Base-by-base conservation (phyloP, 2,888 invertebrate genomes). In the Pandemis cinnamomeana region DNA sequence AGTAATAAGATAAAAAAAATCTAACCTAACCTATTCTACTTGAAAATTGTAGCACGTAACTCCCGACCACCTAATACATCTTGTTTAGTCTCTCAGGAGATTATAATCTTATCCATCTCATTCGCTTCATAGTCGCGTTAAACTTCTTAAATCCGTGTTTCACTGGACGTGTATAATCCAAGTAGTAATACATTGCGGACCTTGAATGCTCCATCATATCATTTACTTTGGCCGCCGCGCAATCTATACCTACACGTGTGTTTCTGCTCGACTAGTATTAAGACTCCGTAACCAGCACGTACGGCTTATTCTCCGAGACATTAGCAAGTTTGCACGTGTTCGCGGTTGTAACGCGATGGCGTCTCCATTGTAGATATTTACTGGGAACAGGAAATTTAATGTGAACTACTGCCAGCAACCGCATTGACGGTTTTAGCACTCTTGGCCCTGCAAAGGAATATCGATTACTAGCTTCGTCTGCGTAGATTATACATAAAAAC, bases 71-170 rank as follows among this genome's bases (percentile, higher is more conserved):
- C 8, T 55, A 55, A 55, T 20, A 55, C 55, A 55, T 55, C 20
- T 8, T 20, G 55, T 20, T 55, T 55, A 55, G 20, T 20, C 1
- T 55, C 20, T 55, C 20, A 55, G 10, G 27, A 27, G 27, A 58
- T 58, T 58, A 58, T 27, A 58, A 27, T 27, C 27, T 58, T 27
- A 58, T 58, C 58, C 27, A 58, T 27, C 58, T 58, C 48, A 11
- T 51, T 51, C 15, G n/a, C 27, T 10, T 20, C 58, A 58, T 58
- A 58, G 58, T 27, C 27, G 58, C 8, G 20, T 10, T 58, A 58
- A 27, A 27, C 10, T 58, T 27, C 27, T 10, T 27, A 58, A 53
- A 53, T 2, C 15, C 53, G 4, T 2, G 8, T 48, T 5, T 5
- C 48, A 11, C 5, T 13, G 13, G 13, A 11, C 48, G 5, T 44